Evolutionary conservation across 2,888 invertebrate genomes (phyloP).

Genomic region (Agriotes lineatus): DNA sequence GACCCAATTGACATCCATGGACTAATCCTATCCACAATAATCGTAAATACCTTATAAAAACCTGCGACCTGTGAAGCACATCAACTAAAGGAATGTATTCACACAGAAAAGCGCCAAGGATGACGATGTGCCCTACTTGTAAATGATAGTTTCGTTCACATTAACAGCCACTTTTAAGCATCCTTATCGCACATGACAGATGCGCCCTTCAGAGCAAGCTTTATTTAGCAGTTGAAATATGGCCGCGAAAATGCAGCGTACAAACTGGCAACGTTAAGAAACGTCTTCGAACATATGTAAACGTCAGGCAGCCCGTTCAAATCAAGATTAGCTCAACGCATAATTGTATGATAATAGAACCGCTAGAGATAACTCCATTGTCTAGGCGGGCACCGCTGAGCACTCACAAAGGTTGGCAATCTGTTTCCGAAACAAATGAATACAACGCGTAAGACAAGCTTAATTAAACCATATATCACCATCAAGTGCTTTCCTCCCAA

Average conservation of each 20-base stretch:
- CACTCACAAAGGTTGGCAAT: constrained; percentile 61
- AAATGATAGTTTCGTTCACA: too few species aligned
- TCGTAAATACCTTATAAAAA: too few species aligned
- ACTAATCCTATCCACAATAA: too few species aligned
- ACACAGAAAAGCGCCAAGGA: too few species aligned
- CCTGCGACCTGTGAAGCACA: too few species aligned
- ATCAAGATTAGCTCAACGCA: constrained; percentile 53
- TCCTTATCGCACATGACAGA: too few species aligned
- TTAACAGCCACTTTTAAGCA: too few species aligned
- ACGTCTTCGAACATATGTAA: constrained; percentile 52
- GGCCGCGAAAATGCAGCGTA: neutral
- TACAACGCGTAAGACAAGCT: constrained; percentile 66
- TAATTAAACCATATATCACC: constrained; percentile 66
- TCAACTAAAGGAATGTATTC: too few species aligned
- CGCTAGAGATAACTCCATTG: constrained; percentile 56
- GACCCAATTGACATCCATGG: too few species aligned
- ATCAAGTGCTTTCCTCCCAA: constrained; percentile 59
- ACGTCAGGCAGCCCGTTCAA: constrained; percentile 48
- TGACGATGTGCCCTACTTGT: too few species aligned
- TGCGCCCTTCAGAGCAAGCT: too few species aligned
- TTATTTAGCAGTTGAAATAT: too few species aligned
- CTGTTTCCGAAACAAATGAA: constrained; percentile 66
- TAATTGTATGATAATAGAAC: constrained; percentile 59
- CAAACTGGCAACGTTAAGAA: constrained; percentile 16
- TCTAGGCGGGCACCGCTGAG: constrained; percentile 55